Base-by-base conservation (phyloP, 2,113 vertebrate genomes). In the Chrysochloris asiatica region DNA sequence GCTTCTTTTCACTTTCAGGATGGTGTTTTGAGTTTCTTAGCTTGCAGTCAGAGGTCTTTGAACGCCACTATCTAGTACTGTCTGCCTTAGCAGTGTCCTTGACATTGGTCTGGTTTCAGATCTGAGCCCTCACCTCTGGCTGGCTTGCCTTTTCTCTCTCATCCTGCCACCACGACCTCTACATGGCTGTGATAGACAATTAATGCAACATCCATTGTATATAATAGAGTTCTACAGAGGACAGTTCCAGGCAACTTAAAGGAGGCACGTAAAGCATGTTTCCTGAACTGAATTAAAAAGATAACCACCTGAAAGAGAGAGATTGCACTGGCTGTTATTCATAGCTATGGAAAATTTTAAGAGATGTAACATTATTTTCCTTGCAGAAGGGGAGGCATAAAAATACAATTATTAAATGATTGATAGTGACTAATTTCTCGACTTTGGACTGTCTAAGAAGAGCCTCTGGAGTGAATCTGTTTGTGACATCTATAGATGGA, bases 241-340 rank as follows among this genome's bases (percentile, higher is more conserved):
- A 65, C 16, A 47, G 38, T 50, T 33, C 65, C 48, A 80, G 38
- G 41, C 17, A 76, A 16, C 38, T 90, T n/a, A n/a, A n/a, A 17
- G 50, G 48, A 61, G 48, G 47, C 61, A 54, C 5, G 9, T 82
- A 30, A 77, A 75, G 43, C 43, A 30, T 24, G 17, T 82, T 82
- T 94, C 61, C 92, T 83, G 43, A 92, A 16, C 72, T n/a, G 13
- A 79, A 56, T 33, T 30, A 41, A 56, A 30, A 78, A 93, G 69
- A 43, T 65, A 43, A 43, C 28, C 10, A 52, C 30, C 11, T 43
- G 11, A 30, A 21, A 52, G 67, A 84, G 73, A 65, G 79, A 30
- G 21, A 56, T 28, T 87, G 77, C 52, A 38, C 54, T 88, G 43
- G 41, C 81, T 78, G 30, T 67, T 54, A 11, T 52, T 83, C n/a